Evolutionary conservation across 2,797 vertebrate species (phyloP).

Genomic region (Halcyon badia): DNA sequence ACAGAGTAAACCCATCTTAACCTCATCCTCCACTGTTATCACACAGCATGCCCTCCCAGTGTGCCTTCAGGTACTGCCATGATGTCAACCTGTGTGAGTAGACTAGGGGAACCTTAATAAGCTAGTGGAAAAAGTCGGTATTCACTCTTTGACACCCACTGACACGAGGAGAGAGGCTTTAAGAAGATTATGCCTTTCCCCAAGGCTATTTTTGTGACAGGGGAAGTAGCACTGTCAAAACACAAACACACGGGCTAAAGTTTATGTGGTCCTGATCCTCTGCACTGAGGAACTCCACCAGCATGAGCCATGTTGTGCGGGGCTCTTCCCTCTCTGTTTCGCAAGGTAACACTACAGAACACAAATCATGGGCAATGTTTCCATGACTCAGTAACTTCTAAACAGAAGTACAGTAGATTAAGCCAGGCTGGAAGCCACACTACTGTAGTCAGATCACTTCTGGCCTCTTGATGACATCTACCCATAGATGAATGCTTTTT

Average conservation of each 20-base stretch:
- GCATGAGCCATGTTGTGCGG: not conserved
- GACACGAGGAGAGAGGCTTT: not conserved
- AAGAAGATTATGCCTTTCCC: not conserved
- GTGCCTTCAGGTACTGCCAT: not conserved
- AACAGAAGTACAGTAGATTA: not conserved
- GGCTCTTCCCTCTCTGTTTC: not conserved
- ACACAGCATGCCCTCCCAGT: rapidly evolving
- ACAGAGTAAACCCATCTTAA: not conserved
- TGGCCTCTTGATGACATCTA: not conserved
- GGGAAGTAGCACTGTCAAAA: not conserved
- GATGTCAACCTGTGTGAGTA: not conserved
- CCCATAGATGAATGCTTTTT: not conserved
- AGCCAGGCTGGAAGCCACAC: not conserved
- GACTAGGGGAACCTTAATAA: not conserved
- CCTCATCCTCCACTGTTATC: not conserved
- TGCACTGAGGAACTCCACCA: not conserved
- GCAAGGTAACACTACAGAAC: not conserved
- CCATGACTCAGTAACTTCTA: not conserved
- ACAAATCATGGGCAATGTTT: not conserved
- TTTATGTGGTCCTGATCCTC: not conserved
- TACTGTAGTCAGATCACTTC: not conserved
- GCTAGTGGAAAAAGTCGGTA: not conserved
- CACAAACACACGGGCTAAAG: not conserved
- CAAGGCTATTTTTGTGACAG: not conserved
- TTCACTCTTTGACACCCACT: too few species aligned